A percentile compares a stretch with the other conserved stretches of the same genome.
phyloP scores from a whole-genome alignment of 2,797 vertebrate species.

The Tokudaia muenninki region DNA sequence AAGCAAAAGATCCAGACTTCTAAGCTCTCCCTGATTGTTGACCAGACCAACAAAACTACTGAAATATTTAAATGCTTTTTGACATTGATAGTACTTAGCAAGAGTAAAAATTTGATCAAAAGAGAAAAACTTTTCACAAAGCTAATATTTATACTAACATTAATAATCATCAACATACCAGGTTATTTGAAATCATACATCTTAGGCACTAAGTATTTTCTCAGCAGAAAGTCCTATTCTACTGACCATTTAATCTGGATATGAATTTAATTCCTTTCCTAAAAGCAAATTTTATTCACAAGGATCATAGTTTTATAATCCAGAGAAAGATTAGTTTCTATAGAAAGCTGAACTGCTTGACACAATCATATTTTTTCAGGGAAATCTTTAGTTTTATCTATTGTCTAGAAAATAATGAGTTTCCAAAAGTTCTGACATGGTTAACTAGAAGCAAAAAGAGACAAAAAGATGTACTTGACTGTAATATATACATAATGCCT shows the following conservation, averaged over 20 bases:
- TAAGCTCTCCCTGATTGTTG: background rate
- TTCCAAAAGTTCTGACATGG: background rate
- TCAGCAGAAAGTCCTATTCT: slow-evolving; percentile 36
- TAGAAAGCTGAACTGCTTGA: background rate
- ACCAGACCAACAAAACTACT: background rate
- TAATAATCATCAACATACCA: background rate
- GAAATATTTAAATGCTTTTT: slow-evolving; percentile 23
- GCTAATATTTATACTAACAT: slow-evolving; percentile 52
- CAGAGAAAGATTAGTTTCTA: background rate
- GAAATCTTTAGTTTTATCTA: slow-evolving; percentile 19
- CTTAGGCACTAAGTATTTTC: slow-evolving; percentile 11
- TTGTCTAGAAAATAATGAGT: background rate
- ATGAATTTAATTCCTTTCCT: slow-evolving; percentile 45
- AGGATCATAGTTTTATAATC: slow-evolving; percentile 16
- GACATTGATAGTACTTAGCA: background rate
- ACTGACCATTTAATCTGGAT: slow-evolving; percentile 34
- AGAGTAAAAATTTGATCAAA: slow-evolving; percentile 29
- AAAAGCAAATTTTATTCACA: slow-evolving; percentile 17
- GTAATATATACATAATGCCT: background rate
- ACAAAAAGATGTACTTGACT: background rate
- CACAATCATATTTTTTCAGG: background rate
- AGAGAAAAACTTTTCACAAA: background rate
- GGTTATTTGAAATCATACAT: slow-evolving; percentile 52
- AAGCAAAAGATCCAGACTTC: slow-evolving; percentile 22
- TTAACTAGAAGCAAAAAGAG: slow-evolving; percentile 25